Conservation (phyloP, 2,888 invertebrate species). For the Stramonita haemastoma region DNA sequence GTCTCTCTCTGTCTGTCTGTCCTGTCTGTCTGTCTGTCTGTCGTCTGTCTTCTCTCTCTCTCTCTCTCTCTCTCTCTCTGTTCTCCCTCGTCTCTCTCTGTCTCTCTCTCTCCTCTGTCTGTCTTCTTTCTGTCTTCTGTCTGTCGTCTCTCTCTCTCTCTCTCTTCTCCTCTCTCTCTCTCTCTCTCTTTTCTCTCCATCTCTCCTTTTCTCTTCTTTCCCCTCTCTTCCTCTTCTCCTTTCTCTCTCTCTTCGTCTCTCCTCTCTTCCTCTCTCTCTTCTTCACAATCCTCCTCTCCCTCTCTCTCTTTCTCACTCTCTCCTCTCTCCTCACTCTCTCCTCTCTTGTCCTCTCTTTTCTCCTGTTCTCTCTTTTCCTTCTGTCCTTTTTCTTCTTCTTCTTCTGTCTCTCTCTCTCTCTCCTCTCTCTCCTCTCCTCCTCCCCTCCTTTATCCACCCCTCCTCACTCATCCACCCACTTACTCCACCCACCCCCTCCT, state of each 20-base stretch:
- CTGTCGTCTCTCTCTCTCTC: neutral
- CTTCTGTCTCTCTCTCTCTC: neutral
- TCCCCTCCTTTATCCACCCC: neutral
- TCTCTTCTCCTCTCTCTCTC: neutral
- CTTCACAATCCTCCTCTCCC: neutral
- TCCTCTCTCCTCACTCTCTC: neutral
- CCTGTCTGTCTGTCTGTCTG: no score
- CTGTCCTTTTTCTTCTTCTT: neutral
- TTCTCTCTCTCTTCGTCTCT: neutral
- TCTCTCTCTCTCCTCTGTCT: neutral
- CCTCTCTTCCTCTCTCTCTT: neutral
- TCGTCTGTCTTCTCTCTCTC: no score
- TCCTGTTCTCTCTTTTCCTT: neutral
- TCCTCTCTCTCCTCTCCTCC: neutral
- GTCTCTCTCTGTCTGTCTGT: neutral
- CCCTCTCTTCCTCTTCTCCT: neutral
- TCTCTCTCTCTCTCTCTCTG: neutral
- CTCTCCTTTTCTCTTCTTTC: neutral
- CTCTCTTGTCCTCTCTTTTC: neutral
- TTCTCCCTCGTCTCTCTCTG: neutral
- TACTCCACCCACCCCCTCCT: neutral
- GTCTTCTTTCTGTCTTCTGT: neutral
- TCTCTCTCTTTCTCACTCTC: neutral
- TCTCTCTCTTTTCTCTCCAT: neutral
- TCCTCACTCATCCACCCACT: neutral